Evolutionary conservation across 1,140 invertebrate genomes (phyloP).

Genomic region (Gerris buenoi): DNA sequence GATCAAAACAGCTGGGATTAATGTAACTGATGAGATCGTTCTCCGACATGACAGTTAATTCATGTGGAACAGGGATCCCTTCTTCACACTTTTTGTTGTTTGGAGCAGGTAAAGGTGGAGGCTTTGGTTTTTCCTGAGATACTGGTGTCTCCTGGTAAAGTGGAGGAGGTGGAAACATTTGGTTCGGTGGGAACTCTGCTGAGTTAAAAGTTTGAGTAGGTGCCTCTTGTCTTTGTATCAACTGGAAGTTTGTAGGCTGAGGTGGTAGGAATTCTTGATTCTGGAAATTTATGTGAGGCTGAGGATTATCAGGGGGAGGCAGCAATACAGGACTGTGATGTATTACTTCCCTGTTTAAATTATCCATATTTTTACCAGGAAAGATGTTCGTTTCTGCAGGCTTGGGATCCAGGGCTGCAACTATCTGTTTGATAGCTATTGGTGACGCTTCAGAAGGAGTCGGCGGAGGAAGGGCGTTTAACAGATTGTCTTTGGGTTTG

Average conservation of each 20-base stretch:
- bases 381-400: not conserved
- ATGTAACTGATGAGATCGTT: conserved; percentile 71
- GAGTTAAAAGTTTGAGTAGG: not conserved
- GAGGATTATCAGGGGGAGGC: not conserved
- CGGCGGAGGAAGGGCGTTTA: not conserved
- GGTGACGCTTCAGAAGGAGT: not conserved
- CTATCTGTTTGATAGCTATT: not conserved
- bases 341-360: not conserved
- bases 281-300: not conserved
- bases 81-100: conserved; percentile 15
- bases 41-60: conserved; percentile 64
- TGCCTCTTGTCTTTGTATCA: not conserved
- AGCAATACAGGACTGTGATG: not conserved
- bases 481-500: not conserved
- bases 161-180: not conserved
- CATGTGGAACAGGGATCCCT: conserved; percentile 36
- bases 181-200: not conserved
- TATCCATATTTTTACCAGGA: not conserved
- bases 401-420: not conserved
- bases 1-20: conserved; percentile 70
- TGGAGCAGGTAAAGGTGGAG: not conserved
- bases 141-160: not conserved
- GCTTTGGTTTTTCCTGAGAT: not conserved
- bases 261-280: not conserved
- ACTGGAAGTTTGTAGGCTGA: not conserved